Percentiles rank a stretch among this genome's conserved stretches.
Evolutionary conservation across 1,140 invertebrate species (phyloP).

Genomic region (Mesaphorura yosii): DNA sequence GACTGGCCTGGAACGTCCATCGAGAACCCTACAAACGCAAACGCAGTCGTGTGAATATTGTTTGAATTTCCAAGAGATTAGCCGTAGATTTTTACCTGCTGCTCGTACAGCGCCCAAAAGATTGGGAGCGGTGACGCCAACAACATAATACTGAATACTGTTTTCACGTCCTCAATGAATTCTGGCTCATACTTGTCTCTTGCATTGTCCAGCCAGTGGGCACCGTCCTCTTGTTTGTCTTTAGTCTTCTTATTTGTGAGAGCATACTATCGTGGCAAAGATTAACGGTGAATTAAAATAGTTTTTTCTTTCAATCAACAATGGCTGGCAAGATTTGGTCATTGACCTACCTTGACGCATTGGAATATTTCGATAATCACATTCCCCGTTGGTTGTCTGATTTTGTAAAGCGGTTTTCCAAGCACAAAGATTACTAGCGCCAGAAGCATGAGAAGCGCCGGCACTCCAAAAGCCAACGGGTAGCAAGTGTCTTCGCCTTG

Average conservation of each 20-base stretch:
- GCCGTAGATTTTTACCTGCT: constrained; percentile 56
- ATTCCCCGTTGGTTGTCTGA: constrained; percentile 15
- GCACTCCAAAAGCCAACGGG: constrained; percentile 77
- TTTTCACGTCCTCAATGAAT: constrained; percentile 62
- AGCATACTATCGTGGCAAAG: too few species aligned
- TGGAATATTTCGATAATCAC: constrained; percentile 13
- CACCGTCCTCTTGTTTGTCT: constrained; percentile 33
- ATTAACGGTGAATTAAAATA: too few species aligned
- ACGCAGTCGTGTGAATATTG: too few species aligned
- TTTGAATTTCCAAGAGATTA: too few species aligned
- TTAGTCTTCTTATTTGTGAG: neutral
- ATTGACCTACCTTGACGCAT: constrained; percentile 17
- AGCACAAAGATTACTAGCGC: constrained; percentile 38
- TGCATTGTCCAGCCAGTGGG: constrained; percentile 69
- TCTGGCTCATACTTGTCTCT: constrained; percentile 51
- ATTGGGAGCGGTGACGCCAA: constrained; percentile 72
- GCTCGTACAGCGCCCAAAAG: constrained; percentile 57
- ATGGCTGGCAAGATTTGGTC: too few species aligned
- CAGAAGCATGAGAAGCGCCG: constrained; percentile 71
- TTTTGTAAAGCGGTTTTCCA: constrained; percentile 21
- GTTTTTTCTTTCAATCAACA: constrained; percentile 33
- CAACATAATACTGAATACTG: constrained; percentile 54
- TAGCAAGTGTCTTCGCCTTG: constrained; percentile 72
- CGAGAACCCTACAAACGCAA: constrained; percentile 56
- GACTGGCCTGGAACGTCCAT: constrained; percentile 87